Evolutionary conservation across 2,797 vertebrate genomes (phyloP), one percentile per base, ranked within the genome.

Genomic region (Enteromius paludinosus): DNA sequence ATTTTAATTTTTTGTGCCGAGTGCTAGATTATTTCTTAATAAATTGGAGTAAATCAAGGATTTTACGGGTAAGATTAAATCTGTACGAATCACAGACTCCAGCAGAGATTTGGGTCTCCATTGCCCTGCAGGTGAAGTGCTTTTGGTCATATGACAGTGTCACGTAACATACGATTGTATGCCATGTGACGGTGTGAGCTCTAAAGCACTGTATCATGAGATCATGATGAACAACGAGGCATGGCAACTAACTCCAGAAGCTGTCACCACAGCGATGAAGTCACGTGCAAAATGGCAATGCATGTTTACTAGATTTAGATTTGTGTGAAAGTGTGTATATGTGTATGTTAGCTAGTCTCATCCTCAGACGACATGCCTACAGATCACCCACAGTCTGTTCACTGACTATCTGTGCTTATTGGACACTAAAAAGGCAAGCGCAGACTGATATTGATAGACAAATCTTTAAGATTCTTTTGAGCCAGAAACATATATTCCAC

Each of bases 231-330:
- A 71, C 28, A 79, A 83, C 41, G 62, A 69, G 56, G 83, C 80
- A 84, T 86, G 84, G 84, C 81, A 75, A 79, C 70, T 69, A 79
- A 64, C 64, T 62, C 72, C 8, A 45, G 11, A 70, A 54, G 43
- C 65, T 85, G 35, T 62, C 78, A 61, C 28, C 77, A 35, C 38
- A 79, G 68, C 10, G 17, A 70, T 56, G 28, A 69, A 86, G 66
- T 76, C 66, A 86, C 41, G 35, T 70, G 64, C 62, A 62, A 72
- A 59, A 69, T 77, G 59, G 75, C 69, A 83, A 43, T 82, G 79
- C 85, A 84, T 86, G 83, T 79, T 79, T 45, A 69, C 54, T 75
- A 33, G 61, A 62, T 38, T 73, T 41, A 35, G 23, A 83, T 87
- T 70, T 73, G 72, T 79, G 59, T 61, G 56, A 47, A 35, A 47